Evolutionary conservation across 2,113 vertebrate species (phyloP), one percentile per base, ranked within the genome.

Genomic region (Equus przewalskii): DNA sequence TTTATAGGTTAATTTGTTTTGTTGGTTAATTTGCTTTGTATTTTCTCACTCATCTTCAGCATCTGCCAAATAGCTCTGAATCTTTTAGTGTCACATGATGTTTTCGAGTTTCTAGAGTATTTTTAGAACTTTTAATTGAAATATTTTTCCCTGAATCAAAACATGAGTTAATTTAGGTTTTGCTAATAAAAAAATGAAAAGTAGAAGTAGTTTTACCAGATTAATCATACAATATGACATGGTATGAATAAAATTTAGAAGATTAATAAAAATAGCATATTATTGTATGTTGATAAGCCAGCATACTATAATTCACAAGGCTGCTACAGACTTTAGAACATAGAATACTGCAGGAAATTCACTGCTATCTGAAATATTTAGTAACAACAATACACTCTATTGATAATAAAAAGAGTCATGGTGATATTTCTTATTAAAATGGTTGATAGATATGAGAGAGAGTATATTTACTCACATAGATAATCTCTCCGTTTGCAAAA

Each of bases 1-100:
- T 79, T 62, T 64, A 10, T 67, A 65, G 49, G 18, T 73, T 30
- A 72, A 51, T 70, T 96, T 94, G 80, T 94, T 85, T 72, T 58
- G 5, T 46, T 56, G 51, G 33, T 86, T 54, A 85, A 64, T 82
- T 92, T 82, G 67, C 60, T 93, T 69, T 89, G 41, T 11, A 44
- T 62, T 80, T 94, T 81, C 28, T 80, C 73, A 30, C 6, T 30
- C 10, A n/a, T 78, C 26, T 64, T 75, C 7, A 65, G 81, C 16
- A 65, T 85, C 10, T 80, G n/a, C 36, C 24, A 73, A 86, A 69
- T 2, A 80, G 18, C 18, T 73, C n/a, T 73, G 62, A 90, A 72
- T 24, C 3, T 18, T 46, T 78, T 62, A 83, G 41, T 56, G 10
- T 49, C 30, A 4, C 3, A 4, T n/a, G 15, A 84, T 60, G 26